A percentile compares a stretch with the other conserved stretches of the same genome.
These are phyloP conservation scores for Calliphora vomitoria DNA, from an alignment of 2,888 invertebrate genomes.

Conservation along the genomic window DNA sequence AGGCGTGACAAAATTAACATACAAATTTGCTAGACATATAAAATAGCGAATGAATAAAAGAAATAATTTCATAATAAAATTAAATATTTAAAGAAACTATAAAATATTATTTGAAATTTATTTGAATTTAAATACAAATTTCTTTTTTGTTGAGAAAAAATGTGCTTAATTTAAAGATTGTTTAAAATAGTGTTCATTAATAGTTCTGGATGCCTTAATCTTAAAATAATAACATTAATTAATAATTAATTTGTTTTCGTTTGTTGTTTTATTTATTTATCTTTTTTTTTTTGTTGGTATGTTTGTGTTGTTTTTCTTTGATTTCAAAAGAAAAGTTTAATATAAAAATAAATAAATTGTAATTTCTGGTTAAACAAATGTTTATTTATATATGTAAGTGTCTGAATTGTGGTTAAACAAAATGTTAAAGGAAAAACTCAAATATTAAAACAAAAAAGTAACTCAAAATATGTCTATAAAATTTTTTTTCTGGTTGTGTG, in stretches of 20 bases:
- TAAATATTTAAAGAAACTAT: too few species aligned
- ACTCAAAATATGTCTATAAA: slow-evolving; percentile 23
- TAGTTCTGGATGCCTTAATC: not conserved
- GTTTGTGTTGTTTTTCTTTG: slow-evolving; percentile 54
- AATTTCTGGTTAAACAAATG: slow-evolving; percentile 16
- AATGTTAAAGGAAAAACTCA: not conserved
- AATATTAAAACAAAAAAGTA: not conserved
- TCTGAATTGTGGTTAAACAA: not conserved
- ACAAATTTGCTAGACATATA: too few species aligned
- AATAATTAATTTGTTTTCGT: slow-evolving; percentile 3
- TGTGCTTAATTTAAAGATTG: too few species aligned
- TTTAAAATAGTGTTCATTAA: not conserved
- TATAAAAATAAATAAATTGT: not conserved
- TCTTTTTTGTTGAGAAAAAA: too few species aligned
- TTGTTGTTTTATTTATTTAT: not conserved
- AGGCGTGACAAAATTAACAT: too few species aligned
- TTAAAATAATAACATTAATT: not conserved
- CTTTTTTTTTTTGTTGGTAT: slow-evolving; percentile 41
- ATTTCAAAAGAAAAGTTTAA: slow-evolving; percentile 16
- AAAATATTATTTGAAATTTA: too few species aligned
- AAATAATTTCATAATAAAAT: too few species aligned
- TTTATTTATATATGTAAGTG: not conserved
- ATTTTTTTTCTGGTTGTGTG: slow-evolving; percentile 22
- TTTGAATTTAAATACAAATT: too few species aligned
- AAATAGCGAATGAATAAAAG: too few species aligned